Evolutionary conservation across 2,888 invertebrate genomes (phyloP).

Genomic region (Pteria penguin): DNA sequence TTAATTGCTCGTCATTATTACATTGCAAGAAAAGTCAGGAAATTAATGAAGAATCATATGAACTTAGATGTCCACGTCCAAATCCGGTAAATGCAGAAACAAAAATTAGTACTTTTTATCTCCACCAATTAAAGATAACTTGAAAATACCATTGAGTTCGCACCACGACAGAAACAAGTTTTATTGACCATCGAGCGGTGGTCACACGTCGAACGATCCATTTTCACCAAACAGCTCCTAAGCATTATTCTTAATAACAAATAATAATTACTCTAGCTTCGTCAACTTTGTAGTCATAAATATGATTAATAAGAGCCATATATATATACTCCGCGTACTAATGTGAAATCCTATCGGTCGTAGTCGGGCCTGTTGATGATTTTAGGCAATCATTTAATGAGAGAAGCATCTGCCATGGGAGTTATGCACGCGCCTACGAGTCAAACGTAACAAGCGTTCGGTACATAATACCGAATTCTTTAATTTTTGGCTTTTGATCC

Average conservation of each 20-base stretch:
- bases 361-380: neutral
- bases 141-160: no score
- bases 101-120: no score
- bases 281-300: neutral
- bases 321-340: no score
- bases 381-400: constrained; percentile 10
- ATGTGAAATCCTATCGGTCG: no score
- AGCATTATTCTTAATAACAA: neutral
- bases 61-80: no score
- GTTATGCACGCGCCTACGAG: constrained; percentile 1
- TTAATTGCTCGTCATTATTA: no score
- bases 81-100: no score
- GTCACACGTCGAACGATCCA: neutral
- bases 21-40: no score
- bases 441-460: neutral
- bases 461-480: neutral
- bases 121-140: no score
- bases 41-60: no score
- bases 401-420: neutral
- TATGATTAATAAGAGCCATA: neutral
- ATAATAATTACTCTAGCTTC: neutral
- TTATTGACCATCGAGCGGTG: neutral
- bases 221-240: neutral
- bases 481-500: neutral
- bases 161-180: no score